These are phyloP conservation scores for Leuciscus waleckii DNA, from an alignment of 2,797 vertebrate genomes.

Conservation along the genomic window DNA sequence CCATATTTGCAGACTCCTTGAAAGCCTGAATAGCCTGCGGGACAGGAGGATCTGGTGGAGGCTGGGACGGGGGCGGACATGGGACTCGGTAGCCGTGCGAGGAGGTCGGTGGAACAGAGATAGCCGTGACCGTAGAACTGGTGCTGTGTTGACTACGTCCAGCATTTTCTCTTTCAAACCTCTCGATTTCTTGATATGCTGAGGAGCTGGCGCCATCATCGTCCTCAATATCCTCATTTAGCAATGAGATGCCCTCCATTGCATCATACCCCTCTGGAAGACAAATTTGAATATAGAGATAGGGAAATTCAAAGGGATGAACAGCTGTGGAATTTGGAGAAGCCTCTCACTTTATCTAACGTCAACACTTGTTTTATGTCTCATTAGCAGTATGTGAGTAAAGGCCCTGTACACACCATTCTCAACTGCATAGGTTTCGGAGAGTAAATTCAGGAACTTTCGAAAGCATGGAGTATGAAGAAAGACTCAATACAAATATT, in stretches of 20 bases:
- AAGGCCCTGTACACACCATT: constrained; percentile 49
- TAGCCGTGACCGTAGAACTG: constrained; percentile 85
- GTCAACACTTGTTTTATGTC: constrained; percentile 38
- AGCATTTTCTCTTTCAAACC: constrained; percentile 81
- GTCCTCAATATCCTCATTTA: constrained; percentile 86
- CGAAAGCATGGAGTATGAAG: neutral
- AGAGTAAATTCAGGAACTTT: neutral
- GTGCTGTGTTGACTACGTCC: constrained; percentile 85
- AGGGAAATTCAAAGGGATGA: constrained; percentile 79
- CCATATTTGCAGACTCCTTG: constrained; percentile 85
- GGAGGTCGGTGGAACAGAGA: constrained; percentile 81
- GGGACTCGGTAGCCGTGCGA: constrained; percentile 78
- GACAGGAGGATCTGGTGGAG: constrained; percentile 73
- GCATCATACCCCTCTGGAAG: constrained; percentile 88
- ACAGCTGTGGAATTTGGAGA: constrained; percentile 76
- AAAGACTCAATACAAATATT: neutral
- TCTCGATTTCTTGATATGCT: constrained; percentile 83
- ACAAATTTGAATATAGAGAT: constrained; percentile 82
- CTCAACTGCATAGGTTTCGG: constrained; percentile 4
- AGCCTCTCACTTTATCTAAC: constrained; percentile 47
- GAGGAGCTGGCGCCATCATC: constrained; percentile 85
- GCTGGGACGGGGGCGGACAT: constrained; percentile 67
- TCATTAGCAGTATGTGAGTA: constrained; percentile 77
- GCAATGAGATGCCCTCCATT: constrained; percentile 83
- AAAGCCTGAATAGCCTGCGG: constrained; percentile 85